These are phyloP conservation scores for Scaptodrosophila lebanonensis DNA, from an alignment of 1,140 invertebrate species.

Conservation along the genomic window DNA sequence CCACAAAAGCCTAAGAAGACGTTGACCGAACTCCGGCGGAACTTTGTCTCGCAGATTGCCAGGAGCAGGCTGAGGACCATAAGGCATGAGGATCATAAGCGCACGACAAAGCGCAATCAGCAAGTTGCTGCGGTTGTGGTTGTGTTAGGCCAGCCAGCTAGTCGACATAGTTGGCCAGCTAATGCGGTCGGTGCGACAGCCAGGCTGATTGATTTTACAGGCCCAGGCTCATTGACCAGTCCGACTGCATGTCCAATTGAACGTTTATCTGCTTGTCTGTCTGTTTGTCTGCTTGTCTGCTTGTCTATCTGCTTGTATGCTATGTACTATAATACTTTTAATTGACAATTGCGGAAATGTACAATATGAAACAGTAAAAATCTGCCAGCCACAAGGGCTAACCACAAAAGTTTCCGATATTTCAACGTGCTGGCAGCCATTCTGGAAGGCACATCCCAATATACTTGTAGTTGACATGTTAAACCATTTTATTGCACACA, in stretches of 20 bases:
- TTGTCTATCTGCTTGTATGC: not conserved
- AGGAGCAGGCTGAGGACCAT: constrained; percentile 2
- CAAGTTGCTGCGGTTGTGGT: constrained; percentile 55
- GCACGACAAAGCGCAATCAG: constrained; percentile 57
- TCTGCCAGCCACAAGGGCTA: constrained; percentile 31
- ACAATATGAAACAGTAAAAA: constrained; percentile 39
- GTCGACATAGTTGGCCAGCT: constrained; percentile 56
- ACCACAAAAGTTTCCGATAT: constrained; percentile 64
- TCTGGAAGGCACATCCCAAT: not conserved
- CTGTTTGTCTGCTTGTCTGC: not conserved
- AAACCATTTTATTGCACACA: constrained; percentile 35
- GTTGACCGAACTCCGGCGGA: constrained; percentile 3
- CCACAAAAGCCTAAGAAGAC: constrained; percentile 42
- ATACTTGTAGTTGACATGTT: constrained; percentile 36
- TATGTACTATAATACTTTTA: constrained; percentile 64
- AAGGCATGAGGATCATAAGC: constrained; percentile 40
- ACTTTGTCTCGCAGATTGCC: not conserved
- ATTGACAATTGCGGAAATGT: constrained; percentile 72
- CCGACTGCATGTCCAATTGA: no score
- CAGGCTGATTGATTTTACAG: constrained; percentile 67
- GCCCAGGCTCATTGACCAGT: constrained; percentile 33
- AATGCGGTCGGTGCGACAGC: constrained; percentile 62
- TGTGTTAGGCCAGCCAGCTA: no score
- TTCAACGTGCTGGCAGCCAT: constrained; percentile 23
- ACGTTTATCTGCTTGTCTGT: not conserved